Base-by-base conservation (phyloP, 23 tunicate species). In the Ciona savignyi region DNA sequence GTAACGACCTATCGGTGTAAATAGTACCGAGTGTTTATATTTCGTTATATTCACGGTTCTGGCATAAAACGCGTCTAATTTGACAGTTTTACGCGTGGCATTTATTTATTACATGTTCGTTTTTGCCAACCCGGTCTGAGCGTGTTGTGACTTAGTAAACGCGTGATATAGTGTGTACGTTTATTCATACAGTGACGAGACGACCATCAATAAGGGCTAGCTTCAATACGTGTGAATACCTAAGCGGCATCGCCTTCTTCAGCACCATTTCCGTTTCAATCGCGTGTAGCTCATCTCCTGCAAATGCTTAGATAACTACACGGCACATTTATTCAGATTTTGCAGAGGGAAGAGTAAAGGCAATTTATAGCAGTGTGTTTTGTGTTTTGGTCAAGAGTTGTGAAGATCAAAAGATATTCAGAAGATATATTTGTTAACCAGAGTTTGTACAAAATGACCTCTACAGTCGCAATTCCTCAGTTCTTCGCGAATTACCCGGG, bases 381-480 rank as follows among this genome's bases (percentile, higher is more conserved):
- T 63, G 20, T 23, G 28, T 23, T 63, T 23, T 25, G 15, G 6
- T 23, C 28, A 63, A 63, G 68, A 63, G 6, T 4, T 66, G 29
- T 3, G 1, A 29, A 66, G 26, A 25, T 66, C 65, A 23, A 28
- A 23, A 28, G 24, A 61, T 61, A n/a, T n/a, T n/a, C n/a, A n/a
- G 15, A 42, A 9, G 56, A 42, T 6, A 42, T 9, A 42, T 42
- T 42, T 42, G 11, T 42, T 42, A 9, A 15, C 15, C 56, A 15
- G 56, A 42, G 56, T 42, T 42, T 42, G 56, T 6, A 42, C 25
- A 49, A 19, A 35, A 88, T 88, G 96, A 72, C 86, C 33, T 82
- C 96, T 9, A 77, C 96, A 2, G 73, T 88, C 51, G 78, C 96
- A 32, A 77, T 88, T 30, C 96, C 96, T 48, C 96, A 82, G 29